Base-by-base conservation (phyloP, 2,113 vertebrate species). In the Notothenia coriiceps region DNA sequence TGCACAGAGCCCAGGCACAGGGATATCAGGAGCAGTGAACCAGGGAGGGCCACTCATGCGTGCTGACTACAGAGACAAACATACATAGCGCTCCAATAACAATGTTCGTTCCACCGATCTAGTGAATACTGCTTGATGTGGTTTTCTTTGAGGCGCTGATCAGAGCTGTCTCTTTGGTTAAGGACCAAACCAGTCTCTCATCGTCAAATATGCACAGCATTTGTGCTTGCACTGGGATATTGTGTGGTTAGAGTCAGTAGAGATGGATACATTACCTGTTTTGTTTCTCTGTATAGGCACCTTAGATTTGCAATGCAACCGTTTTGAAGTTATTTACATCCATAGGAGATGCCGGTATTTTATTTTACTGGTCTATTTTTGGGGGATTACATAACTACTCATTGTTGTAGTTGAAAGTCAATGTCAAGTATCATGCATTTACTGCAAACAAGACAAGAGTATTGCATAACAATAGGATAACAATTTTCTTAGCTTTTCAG, bases 11-110 rank as follows among this genome's bases (percentile, higher is more conserved):
- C 25, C 67, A 83, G 77, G 69, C 86, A 77, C 47, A 15, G 76
- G 62, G 76, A 75, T 72, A 74, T 87, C 57, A 72, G 55, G 56
- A 51, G 85, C 87, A 88, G 85, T 83, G 89, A 91, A 87, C 77
- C 89, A 73, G 75, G 43, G 33, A 81, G 25, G 66, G 22, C 54
- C 78, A 55, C 59, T 85, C 89, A 91, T 80, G 87, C 79, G 47
- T 88, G 70, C 8, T 25, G 66, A 68, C 83, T 56, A 88, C 73
- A 61, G 69, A 85, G 76, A 50, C 73, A 84, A 82, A 82, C 83
- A 84, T 74, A 46, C 78, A 76, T 60, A 18, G 33, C 25, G 18
- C 73, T 78, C 69, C 83, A 80, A 52, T 70, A 80, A 83, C 62
- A 80, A 60, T 14, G 70, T 64, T 56, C 57, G 51, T 56, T 79